Evolutionary conservation across 1,140 invertebrate genomes (phyloP).

Genomic region (Drosophila orena): DNA sequence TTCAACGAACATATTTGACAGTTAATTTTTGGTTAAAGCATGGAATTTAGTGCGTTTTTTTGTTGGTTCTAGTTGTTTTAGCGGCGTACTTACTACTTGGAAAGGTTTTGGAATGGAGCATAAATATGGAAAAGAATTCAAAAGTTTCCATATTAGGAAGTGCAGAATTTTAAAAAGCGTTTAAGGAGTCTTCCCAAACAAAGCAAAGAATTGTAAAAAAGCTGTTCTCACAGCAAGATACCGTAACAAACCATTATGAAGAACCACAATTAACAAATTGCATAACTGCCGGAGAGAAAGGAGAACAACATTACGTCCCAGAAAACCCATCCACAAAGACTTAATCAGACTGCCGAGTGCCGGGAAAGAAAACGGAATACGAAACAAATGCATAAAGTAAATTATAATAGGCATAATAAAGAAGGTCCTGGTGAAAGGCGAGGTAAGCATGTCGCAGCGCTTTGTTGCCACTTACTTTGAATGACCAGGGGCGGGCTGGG

Average conservation of each 20-base stretch:
- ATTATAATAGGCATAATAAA: constrained; percentile 83
- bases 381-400: constrained; percentile 75
- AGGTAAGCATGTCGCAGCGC: constrained; percentile 63
- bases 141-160: background rate
- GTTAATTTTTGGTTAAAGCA: constrained; percentile 76
- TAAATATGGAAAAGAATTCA: background rate
- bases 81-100: background rate
- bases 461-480: constrained; percentile 64
- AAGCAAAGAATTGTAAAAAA: background rate
- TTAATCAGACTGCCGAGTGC: constrained; percentile 22
- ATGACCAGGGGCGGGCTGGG: constrained; percentile 25
- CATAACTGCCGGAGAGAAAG: constrained; percentile 43
- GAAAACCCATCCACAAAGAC: constrained; percentile 43
- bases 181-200: background rate
- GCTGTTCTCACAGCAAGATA: background rate
- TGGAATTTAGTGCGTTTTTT: constrained; percentile 47
- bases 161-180: too few relatives aligned
- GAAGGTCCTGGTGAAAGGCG: constrained; percentile 64
- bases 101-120: background rate
- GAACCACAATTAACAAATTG: constrained; percentile 74
- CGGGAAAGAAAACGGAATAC: constrained; percentile 21
- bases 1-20: constrained; percentile 81
- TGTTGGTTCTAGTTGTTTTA: constrained; percentile 4
- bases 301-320: constrained; percentile 6
- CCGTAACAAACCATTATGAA: constrained; percentile 17